Percentiles rank a stretch among this genome's conserved stretches.
Conservation (phyloP, 2,888 invertebrate genomes). For the Nephrocerus scutellatus region DNA sequence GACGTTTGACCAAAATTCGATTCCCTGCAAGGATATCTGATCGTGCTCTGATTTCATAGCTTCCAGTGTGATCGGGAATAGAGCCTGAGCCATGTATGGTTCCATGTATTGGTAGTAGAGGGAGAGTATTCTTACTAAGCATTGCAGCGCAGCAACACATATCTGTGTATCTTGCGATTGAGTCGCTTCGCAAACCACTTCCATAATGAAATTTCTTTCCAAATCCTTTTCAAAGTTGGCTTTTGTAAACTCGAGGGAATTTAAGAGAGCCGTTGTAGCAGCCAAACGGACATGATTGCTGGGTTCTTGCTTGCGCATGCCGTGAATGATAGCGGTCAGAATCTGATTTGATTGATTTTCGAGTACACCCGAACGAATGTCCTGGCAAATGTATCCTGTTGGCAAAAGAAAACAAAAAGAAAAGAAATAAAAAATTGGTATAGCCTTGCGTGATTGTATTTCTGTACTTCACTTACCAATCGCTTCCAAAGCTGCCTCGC, state of each 20-base stretch:
- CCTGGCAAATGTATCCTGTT: conserved; percentile 83
- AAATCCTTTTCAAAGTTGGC: conserved; percentile 97
- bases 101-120: conserved; percentile 99
- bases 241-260: conserved; percentile 97
- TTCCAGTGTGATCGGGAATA: conserved; percentile 96
- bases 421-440: too few species aligned
- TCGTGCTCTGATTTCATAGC: conserved; percentile 97
- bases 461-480: conserved; percentile 58
- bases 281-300: conserved; percentile 92
- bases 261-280: conserved; percentile 91
- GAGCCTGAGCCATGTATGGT: conserved; percentile 94
- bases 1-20: conserved; percentile 99
- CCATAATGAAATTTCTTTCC: conserved; percentile 98
- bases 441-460: too few species aligned
- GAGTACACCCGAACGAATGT: conserved; percentile 90
- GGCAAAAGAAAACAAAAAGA: too few species aligned
- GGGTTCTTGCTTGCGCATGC: conserved; percentile 91
- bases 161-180: conserved; percentile 88
- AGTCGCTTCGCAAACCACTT: conserved; percentile 98
- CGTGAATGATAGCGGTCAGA: conserved; percentile 96
- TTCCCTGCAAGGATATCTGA: conserved; percentile 94
- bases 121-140: conserved; percentile 95
- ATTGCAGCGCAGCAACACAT: conserved; percentile 93
- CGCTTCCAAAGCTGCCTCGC: conserved; percentile 94
- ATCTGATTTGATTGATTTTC: conserved; percentile 92